Percentiles rank a stretch among this genome's conserved stretches.
These are phyloP conservation scores for Noctua comes DNA, from an alignment of 2,888 invertebrate genomes.

Conservation along the genomic window DNA sequence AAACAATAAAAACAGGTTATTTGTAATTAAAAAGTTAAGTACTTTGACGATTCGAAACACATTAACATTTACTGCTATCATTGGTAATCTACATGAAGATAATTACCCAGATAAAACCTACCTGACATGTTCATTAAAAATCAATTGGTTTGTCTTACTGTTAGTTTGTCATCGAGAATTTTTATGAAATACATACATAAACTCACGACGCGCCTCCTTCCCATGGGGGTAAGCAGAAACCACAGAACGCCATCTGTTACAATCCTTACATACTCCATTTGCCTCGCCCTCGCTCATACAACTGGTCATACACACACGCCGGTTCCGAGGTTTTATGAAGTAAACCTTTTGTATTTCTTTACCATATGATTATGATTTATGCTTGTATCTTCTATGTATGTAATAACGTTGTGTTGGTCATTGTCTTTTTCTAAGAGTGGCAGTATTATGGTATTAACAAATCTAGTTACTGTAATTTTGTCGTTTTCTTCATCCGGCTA, in stretches of 20 bases:
- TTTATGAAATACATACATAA: background rate
- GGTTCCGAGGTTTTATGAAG: background rate
- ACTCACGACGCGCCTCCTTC: too few relatives aligned
- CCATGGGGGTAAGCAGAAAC: too few relatives aligned
- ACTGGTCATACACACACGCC: too few relatives aligned
- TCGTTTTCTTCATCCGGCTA: constrained; percentile 30
- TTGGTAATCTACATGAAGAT: background rate
- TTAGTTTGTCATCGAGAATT: background rate
- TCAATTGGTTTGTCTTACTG: background rate
- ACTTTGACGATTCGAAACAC: background rate
- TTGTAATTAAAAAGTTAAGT: background rate
- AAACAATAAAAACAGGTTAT: background rate
- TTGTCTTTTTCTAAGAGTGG: constrained; percentile 28
- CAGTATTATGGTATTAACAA: constrained; percentile 41
- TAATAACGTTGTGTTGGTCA: constrained; percentile 7
- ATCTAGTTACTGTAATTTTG: constrained; percentile 25
- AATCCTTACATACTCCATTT: too few relatives aligned
- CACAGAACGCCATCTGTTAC: too few relatives aligned
- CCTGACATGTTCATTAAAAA: background rate
- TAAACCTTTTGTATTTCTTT: constrained; percentile 23
- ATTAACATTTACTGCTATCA: background rate
- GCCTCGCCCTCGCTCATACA: too few relatives aligned
- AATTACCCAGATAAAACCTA: background rate
- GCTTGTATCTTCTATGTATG: constrained; percentile 5
- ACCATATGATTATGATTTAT: constrained; percentile 10